Evolutionary conservation across 92 coral and sea anemone species (phyloP).

Genomic region (Porites lobata): DNA sequence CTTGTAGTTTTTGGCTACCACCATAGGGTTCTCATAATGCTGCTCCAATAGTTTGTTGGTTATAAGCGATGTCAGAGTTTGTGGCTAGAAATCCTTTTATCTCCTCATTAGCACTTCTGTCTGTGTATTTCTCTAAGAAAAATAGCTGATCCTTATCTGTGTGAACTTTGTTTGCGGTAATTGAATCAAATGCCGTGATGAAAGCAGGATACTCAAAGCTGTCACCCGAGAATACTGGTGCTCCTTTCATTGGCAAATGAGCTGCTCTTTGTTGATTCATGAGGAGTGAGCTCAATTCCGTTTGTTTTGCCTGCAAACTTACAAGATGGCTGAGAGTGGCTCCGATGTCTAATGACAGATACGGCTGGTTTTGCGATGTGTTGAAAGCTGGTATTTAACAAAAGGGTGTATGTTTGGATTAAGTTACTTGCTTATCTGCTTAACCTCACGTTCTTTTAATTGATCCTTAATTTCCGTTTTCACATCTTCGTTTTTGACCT

Average conservation of each 20-base stretch:
- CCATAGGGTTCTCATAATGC: slow-evolving; percentile 77
- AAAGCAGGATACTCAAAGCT: slow-evolving; percentile 64
- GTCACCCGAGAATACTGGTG: slow-evolving; percentile 50
- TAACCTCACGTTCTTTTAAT: neutral
- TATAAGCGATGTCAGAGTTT: slow-evolving; percentile 41
- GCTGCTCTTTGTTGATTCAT: slow-evolving; percentile 48
- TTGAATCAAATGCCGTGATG: slow-evolving; percentile 45
- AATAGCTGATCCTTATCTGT: slow-evolving; percentile 28
- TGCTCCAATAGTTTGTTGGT: slow-evolving; percentile 25
- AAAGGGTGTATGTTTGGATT: slow-evolving; percentile 21
- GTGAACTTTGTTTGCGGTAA: slow-evolving; percentile 41
- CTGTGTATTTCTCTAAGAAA: slow-evolving; percentile 42
- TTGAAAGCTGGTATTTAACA: slow-evolving; percentile 2
- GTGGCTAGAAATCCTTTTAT: slow-evolving; percentile 49
- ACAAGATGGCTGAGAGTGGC: slow-evolving; percentile 40
- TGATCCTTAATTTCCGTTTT: slow-evolving; percentile 10
- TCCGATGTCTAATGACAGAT: slow-evolving; percentile 18
- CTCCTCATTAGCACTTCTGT: slow-evolving; percentile 44
- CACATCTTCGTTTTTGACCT: neutral
- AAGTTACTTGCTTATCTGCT: neutral
- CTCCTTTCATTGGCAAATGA: slow-evolving; percentile 60
- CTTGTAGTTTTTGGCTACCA: slow-evolving; percentile 73
- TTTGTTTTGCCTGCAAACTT: slow-evolving; percentile 56
- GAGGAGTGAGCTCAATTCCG: slow-evolving; percentile 54
- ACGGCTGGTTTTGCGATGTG: slow-evolving; percentile 7